These are phyloP conservation scores for Chrysopilus asiliformis DNA, from an alignment of 2,888 invertebrate species.

Conservation along the genomic window DNA sequence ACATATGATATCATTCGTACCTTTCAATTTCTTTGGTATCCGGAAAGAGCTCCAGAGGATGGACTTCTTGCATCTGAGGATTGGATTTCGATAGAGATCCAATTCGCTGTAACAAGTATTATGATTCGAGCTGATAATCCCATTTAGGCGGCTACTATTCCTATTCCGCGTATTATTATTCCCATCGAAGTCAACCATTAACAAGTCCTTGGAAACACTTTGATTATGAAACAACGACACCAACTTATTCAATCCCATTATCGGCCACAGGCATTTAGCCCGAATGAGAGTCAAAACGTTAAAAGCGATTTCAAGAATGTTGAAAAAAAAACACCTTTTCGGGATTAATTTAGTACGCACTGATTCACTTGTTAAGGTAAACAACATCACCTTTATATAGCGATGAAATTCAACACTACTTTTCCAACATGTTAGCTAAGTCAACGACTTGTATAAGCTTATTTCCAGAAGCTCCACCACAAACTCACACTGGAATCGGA, in stretches of 20 bases:
- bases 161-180: slow-evolving; percentile 6
- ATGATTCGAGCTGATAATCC: slow-evolving; percentile 3
- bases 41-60: slow-evolving; percentile 36
- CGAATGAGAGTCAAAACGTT: slow-evolving; percentile 2
- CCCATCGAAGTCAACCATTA: slow-evolving; percentile 3
- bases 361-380: no score
- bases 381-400: no score
- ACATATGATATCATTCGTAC: no score
- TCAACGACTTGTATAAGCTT: no score
- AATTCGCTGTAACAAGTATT: slow-evolving; percentile 24
- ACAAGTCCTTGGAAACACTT: slow-evolving; percentile 5
- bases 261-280: slow-evolving; percentile 8
- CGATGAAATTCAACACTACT: no score
- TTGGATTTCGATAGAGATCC: slow-evolving; percentile 26
- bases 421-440: no score
- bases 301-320: no score
- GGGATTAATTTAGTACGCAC: no score
- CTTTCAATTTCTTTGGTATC: slow-evolving; percentile 31
- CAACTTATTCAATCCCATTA: slow-evolving; percentile 35
- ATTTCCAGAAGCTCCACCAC: no score
- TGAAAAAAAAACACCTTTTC: no score
- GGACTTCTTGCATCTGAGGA: slow-evolving; percentile 25
- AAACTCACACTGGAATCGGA: no score
- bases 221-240: slow-evolving; percentile 34
- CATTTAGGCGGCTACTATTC: slow-evolving; percentile 2